A percentile compares a stretch with the other conserved stretches of the same genome.
phyloP scores from a whole-genome alignment of 2,797 vertebrate species.

The Aselliscus stoliczkanus region DNA sequence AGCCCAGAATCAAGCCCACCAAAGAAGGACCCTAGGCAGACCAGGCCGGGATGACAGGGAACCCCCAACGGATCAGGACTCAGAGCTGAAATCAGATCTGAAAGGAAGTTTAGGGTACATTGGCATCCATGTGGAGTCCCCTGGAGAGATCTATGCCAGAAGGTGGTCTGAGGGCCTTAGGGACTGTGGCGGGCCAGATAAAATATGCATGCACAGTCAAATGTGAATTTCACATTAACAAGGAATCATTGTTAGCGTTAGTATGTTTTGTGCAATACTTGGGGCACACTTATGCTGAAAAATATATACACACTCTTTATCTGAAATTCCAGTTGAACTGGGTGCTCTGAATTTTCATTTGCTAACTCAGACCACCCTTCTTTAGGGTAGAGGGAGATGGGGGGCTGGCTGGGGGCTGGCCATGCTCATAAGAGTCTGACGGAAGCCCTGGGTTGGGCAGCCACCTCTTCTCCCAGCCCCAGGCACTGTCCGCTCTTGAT shows the following conservation, averaged over 20 bases:
- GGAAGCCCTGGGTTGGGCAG: no score
- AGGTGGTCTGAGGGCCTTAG: fast-evolving
- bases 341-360: not conserved
- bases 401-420: not conserved
- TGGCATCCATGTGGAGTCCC: not conserved
- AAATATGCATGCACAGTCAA: not conserved
- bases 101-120: not conserved
- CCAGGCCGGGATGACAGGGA: no score
- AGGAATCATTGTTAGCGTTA: not conserved
- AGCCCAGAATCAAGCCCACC: not conserved
- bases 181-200: not conserved
- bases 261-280: not conserved
- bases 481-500: fast-evolving
- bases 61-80: not conserved
- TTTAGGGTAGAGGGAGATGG: fast-evolving
- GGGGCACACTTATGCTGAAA: not conserved
- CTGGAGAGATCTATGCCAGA: not conserved
- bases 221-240: not conserved
- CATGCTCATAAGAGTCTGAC: not conserved
- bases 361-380: no score
- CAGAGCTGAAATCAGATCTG: not conserved
- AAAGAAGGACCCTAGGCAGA: not conserved
- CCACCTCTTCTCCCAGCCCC: not conserved
- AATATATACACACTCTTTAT: not conserved
- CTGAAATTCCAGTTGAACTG: not conserved